Evolutionary conservation across 2,113 vertebrate species (phyloP).

Genomic region (Caloenas nicobarica): DNA sequence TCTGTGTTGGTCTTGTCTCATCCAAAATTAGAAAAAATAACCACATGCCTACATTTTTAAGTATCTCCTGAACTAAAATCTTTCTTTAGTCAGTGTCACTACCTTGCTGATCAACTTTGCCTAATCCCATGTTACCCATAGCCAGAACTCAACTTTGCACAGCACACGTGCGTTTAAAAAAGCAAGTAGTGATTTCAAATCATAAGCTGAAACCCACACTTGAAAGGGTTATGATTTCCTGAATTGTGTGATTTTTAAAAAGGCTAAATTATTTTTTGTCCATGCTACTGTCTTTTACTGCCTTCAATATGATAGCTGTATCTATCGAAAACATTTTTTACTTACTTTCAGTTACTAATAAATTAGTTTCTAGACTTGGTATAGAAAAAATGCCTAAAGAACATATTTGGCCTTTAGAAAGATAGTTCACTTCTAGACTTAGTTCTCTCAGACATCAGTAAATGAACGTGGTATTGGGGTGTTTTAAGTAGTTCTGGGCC

Average conservation of each 20-base stretch:
- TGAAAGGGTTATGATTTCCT: neutral
- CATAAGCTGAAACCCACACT: neutral
- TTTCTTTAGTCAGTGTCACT: neutral
- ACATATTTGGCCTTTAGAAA: neutral
- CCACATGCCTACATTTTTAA: neutral
- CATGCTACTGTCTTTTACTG: neutral
- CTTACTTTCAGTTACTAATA: neutral
- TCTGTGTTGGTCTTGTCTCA: neutral
- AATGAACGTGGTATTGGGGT: neutral
- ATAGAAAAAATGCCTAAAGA: neutral
- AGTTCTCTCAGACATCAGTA: neutral
- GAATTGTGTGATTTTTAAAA: neutral
- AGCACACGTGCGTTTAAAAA: neutral
- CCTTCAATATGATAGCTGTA: neutral
- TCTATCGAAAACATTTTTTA: neutral
- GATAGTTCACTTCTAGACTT: neutral
- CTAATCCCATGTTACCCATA: neutral
- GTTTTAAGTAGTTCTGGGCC: neutral
- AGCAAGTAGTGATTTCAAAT: neutral
- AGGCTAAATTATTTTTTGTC: neutral
- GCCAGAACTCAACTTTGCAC: neutral
- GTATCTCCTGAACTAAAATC: neutral
- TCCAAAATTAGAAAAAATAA: neutral
- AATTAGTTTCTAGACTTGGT: neutral
- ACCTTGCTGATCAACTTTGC: neutral